Evolutionary conservation across 2,797 vertebrate genomes (phyloP).

Genomic region (Sciurus vulgaris): DNA sequence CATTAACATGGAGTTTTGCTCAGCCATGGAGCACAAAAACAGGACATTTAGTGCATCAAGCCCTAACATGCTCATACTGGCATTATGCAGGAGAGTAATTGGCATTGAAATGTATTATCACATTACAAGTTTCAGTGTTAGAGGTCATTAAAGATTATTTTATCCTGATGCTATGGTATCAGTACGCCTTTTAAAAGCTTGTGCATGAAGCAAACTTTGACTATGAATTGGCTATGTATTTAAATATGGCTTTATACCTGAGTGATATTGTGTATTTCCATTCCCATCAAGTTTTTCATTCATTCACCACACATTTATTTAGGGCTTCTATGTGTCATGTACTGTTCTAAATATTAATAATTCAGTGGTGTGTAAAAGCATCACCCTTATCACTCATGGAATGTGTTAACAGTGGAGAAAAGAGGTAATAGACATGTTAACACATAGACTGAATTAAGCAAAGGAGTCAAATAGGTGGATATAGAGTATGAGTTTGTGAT

Average conservation of each 20-base stretch:
- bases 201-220: slow-evolving; percentile 1
- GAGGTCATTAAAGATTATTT: not conserved
- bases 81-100: not conserved
- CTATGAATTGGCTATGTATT: slow-evolving; percentile 8
- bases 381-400: not conserved
- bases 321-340: not conserved
- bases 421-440: not conserved
- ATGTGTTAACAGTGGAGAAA: slow-evolving; percentile 11
- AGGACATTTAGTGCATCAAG: slow-evolving; percentile 16
- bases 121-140: not conserved
- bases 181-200: not conserved
- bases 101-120: not conserved
- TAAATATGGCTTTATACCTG: not conserved
- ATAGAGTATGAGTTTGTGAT: not conserved
- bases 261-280: not conserved
- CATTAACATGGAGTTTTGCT: not conserved
- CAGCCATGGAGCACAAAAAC: not conserved
- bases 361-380: not conserved
- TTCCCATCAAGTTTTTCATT: slow-evolving; percentile 10
- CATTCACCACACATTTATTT: slow-evolving; percentile 1
- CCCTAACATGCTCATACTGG: not conserved
- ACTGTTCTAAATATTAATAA: not conserved
- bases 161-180: not conserved
- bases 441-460: not conserved
- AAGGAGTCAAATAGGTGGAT: not conserved